A percentile compares a stretch with the other conserved stretches of the same genome.
These are phyloP conservation scores for Tipula unca DNA, from an alignment of 2,888 invertebrate genomes.

Conservation along the genomic window DNA sequence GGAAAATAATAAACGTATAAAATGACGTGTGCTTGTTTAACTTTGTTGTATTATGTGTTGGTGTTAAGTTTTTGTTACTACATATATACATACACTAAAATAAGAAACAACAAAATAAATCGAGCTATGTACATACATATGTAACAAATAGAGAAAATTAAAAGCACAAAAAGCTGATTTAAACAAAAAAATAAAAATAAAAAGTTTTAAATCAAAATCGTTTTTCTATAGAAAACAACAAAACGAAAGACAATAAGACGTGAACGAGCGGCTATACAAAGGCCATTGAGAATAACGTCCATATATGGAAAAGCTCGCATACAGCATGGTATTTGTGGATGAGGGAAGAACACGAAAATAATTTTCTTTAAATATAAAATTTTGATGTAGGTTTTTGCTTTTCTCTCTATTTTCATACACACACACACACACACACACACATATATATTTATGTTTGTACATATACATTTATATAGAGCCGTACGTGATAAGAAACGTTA, in stretches of 20 bases:
- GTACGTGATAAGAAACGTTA: not conserved
- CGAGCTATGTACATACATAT: not conserved
- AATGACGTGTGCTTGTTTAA: not conserved
- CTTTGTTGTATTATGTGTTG: not conserved
- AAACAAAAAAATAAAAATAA: not conserved
- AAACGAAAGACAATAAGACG: not conserved
- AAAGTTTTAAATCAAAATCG: not conserved
- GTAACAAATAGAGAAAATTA: not conserved
- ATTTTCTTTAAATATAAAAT: not conserved
- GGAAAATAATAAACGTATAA: not conserved
- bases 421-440: not conserved
- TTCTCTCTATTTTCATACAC: not conserved
- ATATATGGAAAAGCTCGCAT: not conserved
- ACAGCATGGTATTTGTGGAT: not conserved
- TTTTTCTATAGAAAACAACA: not conserved
- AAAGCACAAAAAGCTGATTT: not conserved
- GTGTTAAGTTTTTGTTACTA: not conserved
- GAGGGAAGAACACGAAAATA: not conserved
- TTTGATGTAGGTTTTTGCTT: not conserved
- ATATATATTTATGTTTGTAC: no score
- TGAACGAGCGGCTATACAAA: not conserved
- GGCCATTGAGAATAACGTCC: not conserved
- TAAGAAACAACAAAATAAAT: not conserved
- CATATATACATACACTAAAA: not conserved
- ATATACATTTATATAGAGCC: not conserved